A percentile compares a stretch with the other conserved stretches of the same genome.
These are phyloP conservation scores for Acanthopleura granulata DNA, from an alignment of 2,888 invertebrate genomes.

Conservation along the genomic window DNA sequence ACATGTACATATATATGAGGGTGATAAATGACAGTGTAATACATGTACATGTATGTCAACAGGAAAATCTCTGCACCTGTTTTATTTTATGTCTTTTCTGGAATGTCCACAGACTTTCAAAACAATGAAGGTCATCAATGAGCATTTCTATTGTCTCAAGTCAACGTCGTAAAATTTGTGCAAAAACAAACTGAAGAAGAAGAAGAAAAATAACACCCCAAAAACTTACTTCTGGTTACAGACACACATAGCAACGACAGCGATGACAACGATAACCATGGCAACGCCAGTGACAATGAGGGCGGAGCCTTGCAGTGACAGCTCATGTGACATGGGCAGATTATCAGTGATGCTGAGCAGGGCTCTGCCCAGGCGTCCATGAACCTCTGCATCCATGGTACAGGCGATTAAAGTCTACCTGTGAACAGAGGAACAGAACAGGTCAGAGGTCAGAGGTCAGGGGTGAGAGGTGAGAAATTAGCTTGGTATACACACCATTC, in stretches of 20 bases:
- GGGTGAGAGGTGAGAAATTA: no score
- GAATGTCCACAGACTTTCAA: background rate
- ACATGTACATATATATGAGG: no score
- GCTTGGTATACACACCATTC: no score
- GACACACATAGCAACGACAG: slow-evolving; percentile 12
- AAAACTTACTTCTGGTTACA: slow-evolving; percentile 12
- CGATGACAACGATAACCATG: slow-evolving; percentile 3
- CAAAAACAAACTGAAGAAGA: no score
- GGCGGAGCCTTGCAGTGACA: slow-evolving; percentile 7
- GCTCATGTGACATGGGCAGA: background rate
- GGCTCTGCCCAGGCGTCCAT: background rate
- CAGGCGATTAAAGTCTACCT: no score
- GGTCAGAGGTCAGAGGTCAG: no score
- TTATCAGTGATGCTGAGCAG: background rate
- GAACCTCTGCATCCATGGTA: background rate
- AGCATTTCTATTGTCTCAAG: background rate
- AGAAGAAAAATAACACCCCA: no score
- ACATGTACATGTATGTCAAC: no score
- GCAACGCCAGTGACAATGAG: slow-evolving; percentile 6
- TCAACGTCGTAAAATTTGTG: no score
- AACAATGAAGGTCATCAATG: background rate
- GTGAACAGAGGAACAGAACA: no score
- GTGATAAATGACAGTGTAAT: no score
- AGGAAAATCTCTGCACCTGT: background rate
- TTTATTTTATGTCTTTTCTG: background rate